Conservation (phyloP, 2,797 vertebrate genomes). For the Lithobates sylvaticus region DNA sequence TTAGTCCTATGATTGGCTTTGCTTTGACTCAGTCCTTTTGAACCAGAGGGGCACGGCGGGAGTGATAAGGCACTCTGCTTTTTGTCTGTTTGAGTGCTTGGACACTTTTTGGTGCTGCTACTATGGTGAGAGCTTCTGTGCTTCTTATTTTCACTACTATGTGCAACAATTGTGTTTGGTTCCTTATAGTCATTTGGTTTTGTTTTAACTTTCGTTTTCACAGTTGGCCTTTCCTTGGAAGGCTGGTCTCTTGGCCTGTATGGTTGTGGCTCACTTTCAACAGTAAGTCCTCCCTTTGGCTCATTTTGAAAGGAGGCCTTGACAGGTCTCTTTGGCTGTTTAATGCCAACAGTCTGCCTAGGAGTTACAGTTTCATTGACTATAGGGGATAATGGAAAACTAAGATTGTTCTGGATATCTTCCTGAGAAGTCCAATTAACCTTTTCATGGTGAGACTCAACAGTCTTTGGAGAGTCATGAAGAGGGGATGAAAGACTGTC, state of each 20-base stretch:
- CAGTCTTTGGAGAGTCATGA: constrained; percentile 66
- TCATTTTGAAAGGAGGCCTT: constrained; percentile 64
- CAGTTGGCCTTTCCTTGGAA: constrained; percentile 81
- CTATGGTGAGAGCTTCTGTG: constrained; percentile 65
- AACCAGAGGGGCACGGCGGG: constrained; percentile 63
- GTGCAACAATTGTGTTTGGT: constrained; percentile 65
- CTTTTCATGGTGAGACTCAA: constrained; percentile 66
- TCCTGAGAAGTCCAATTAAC: constrained; percentile 65
- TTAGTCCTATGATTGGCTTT: constrained; percentile 65
- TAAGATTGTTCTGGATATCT: constrained; percentile 66
- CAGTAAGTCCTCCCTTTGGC: constrained; percentile 66
- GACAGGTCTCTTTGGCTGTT: constrained; percentile 71
- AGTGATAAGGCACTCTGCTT: constrained; percentile 61
- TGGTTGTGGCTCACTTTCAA: constrained; percentile 74
- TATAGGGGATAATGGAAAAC: constrained; percentile 68
- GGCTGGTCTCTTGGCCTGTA: constrained; percentile 71
- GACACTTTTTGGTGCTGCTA: constrained; percentile 62
- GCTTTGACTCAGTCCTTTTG: constrained; percentile 68
- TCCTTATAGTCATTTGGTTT: constrained; percentile 69
- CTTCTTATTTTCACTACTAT: constrained; percentile 72
- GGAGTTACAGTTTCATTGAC: rapidly evolving
- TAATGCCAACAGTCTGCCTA: constrained; percentile 73
- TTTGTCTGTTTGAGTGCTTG: constrained; percentile 62
- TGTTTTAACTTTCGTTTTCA: constrained; percentile 82
- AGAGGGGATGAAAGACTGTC: constrained; percentile 61